Evolutionary conservation across 2,797 vertebrate genomes (phyloP).

Genomic region (Eulemur rubriventer): DNA sequence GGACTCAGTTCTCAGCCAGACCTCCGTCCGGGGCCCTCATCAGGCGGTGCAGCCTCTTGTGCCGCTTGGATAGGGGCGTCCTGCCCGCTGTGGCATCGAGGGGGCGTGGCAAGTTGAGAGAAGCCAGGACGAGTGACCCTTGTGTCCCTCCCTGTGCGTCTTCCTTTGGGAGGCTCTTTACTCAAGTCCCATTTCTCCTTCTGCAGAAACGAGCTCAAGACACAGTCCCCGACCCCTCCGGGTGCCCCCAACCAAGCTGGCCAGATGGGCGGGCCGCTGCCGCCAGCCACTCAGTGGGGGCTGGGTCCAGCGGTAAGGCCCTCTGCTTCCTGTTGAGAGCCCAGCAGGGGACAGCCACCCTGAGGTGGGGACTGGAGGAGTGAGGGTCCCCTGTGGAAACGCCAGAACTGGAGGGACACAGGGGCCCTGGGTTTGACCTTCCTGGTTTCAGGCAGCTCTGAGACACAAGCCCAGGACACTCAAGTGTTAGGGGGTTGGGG

Average conservation of each 20-base stretch:
- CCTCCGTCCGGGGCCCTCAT: neutral
- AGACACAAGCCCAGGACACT: neutral
- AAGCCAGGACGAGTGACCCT: neutral
- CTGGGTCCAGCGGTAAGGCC: slow-evolving; percentile 86
- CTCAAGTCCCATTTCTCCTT: neutral
- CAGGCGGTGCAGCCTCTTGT: neutral
- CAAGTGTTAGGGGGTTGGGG: neutral
- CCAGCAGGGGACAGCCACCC: neutral
- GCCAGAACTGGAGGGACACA: neutral
- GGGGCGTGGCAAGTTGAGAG: neutral
- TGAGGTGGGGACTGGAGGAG: neutral
- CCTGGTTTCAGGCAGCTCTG: neutral
- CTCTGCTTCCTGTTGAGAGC: too few relatives aligned
- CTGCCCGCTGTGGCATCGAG: fast-evolving
- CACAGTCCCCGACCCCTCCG: slow-evolving; percentile 78
- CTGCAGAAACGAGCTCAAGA: slow-evolving; percentile 57
- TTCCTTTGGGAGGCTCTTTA: neutral
- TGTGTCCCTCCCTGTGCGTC: neutral
- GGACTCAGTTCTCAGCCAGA: neutral
- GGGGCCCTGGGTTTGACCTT: neutral
- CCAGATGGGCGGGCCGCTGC: slow-evolving; percentile 67
- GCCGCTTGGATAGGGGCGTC: fast-evolving
- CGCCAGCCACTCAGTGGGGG: slow-evolving; percentile 28
- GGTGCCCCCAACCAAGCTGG: slow-evolving; percentile 65
- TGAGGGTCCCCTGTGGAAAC: neutral